Evolutionary conservation across 1,140 invertebrate species (phyloP).

Genomic region (Augochlora pura): DNA sequence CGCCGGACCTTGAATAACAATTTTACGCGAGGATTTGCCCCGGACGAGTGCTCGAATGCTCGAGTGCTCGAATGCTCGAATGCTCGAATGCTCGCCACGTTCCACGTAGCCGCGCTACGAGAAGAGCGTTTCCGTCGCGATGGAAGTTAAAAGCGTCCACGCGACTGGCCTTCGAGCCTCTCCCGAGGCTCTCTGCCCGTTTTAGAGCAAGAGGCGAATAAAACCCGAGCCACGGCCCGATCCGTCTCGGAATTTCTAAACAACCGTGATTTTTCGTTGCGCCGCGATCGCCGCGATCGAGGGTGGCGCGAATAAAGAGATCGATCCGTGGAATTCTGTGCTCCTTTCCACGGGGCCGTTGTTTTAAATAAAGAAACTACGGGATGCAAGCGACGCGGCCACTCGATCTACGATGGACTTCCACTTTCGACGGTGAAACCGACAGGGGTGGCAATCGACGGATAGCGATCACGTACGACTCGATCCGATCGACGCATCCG

Average conservation of each 20-base stretch:
- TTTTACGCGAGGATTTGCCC: slow-evolving; percentile 24
- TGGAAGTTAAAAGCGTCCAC: slow-evolving; percentile 28
- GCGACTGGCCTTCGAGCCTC: slow-evolving; percentile 28
- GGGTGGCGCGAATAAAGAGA: not conserved
- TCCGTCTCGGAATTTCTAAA: not conserved
- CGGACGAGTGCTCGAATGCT: too few species aligned
- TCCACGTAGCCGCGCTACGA: not conserved
- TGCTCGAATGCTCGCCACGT: slow-evolving; percentile 34
- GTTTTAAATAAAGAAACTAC: not conserved
- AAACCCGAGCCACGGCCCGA: too few species aligned
- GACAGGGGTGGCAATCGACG: not conserved
- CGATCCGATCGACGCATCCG: not conserved
- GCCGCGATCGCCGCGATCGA: not conserved
- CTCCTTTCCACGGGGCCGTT: too few species aligned
- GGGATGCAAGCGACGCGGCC: not conserved
- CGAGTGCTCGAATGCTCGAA: too few species aligned
- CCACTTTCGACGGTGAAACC: not conserved
- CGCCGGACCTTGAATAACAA: slow-evolving; percentile 40
- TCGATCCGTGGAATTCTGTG: not conserved
- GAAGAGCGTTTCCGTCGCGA: not conserved
- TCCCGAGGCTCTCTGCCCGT: not conserved
- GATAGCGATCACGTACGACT: not conserved
- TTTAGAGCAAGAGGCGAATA: not conserved
- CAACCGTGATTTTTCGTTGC: not conserved
- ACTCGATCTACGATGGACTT: not conserved